Evolutionary conservation across 92 coral and sea anemone species (phyloP), one percentile per base, ranked within the genome.

Genomic region (Siderastrea siderea): DNA sequence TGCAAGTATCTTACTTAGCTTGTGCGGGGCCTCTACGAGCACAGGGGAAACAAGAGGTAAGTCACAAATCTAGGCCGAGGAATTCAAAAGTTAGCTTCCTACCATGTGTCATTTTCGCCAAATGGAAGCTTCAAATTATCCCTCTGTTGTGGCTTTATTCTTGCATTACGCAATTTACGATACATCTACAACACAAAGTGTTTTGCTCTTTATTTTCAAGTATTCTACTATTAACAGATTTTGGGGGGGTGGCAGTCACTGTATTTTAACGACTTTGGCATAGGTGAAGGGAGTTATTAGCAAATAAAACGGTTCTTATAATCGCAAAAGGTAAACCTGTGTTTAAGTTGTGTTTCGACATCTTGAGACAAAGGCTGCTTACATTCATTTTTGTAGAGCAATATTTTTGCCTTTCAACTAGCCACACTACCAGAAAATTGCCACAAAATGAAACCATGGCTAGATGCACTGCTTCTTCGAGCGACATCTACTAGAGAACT

Each of bases 1-100:
- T 57, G 9, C 78, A 82, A 57, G 47, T 19, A 55, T 70, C 66
- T 45, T 82, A 48, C 78, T 82, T 16, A 55, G 19, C 57, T 17
- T 57, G 13, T 45, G 52, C 16, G 57, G 69, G 1, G 10, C 59
- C 4, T 55, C 44, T 45, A 68, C 57, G 43, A n/a, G 66, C 68
- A 57, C 69, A n/a, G 78, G 17, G 12, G 68, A 58, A 82, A 52
- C 44, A 4, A 51, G 7, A 51, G 86, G 86, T 82, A 55, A n/a
- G 61, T 55, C n/a, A 45, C 44, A 38, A 11, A 50, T 7, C 11
- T 45, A 68, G 71, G 6, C 10, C 71, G 66, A 7, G 19, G 17
- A 17, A 1, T 14, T 2, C 26, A 14, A 61, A 61, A 13, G 66
- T 12, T 16, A 13, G 66, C 1, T 12, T 2, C 38, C 15, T 55